phyloP scores from a whole-genome alignment of 2,888 invertebrate genomes.

The Cenopis cana region DNA sequence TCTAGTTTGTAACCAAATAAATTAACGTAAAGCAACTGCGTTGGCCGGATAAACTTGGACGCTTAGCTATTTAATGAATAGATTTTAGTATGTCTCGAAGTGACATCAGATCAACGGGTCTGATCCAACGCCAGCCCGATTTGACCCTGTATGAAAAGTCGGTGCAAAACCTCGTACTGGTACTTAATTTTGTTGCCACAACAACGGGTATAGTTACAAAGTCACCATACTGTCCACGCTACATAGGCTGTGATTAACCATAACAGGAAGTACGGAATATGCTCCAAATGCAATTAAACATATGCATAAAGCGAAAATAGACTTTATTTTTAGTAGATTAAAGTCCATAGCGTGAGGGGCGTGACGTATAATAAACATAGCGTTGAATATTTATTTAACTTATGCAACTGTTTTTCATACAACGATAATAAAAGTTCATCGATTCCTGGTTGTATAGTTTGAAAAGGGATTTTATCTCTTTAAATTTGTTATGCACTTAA shows the following conservation, averaged over 20 bases:
- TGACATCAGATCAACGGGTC: too few relatives aligned
- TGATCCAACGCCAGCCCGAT: too few relatives aligned
- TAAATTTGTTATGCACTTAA: background rate
- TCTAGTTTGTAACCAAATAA: too few relatives aligned
- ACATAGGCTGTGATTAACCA: constrained; percentile 12
- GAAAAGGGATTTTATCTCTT: background rate
- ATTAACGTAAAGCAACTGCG: too few relatives aligned
- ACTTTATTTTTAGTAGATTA: background rate
- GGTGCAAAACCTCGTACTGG: too few relatives aligned
- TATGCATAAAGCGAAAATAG: background rate
- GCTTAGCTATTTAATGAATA: too few relatives aligned
- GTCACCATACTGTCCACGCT: constrained; percentile 11
- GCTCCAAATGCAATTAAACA: constrained; percentile 40
- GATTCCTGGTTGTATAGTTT: constrained; percentile 1
- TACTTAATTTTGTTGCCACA: background rate
- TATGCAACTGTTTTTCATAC: constrained; percentile 40
- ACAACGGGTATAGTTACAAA: background rate
- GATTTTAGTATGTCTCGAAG: too few relatives aligned
- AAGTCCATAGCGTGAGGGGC: background rate
- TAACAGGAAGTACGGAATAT: constrained; percentile 41
- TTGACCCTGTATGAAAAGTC: too few relatives aligned
- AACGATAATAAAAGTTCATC: constrained; percentile 40
- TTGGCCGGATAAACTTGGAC: too few relatives aligned
- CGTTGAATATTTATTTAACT: constrained; percentile 40
- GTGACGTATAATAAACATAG: constrained; percentile 12